These are phyloP conservation scores for Drosophila kurseongensis DNA, from an alignment of 1,140 invertebrate genomes.

Conservation along the genomic window DNA sequence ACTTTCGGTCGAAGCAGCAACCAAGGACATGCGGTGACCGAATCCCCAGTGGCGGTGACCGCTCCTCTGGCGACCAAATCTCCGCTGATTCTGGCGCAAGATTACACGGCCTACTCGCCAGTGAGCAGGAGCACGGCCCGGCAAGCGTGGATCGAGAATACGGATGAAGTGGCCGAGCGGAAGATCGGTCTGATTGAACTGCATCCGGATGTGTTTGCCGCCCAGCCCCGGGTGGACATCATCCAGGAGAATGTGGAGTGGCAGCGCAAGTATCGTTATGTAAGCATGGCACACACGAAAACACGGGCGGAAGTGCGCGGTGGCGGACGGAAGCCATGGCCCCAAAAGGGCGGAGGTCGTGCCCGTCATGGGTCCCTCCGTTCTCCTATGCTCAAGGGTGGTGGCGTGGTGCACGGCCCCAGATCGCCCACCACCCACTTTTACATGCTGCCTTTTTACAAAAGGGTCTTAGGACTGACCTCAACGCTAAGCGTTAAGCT, in stretches of 20 bases:
- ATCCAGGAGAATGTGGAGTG: constrained; percentile 95
- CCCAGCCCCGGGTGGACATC: constrained; percentile 94
- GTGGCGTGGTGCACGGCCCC: constrained; percentile 95
- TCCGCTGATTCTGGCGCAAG: constrained; percentile 62
- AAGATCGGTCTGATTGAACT: constrained; percentile 94
- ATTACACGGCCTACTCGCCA: constrained; percentile 52
- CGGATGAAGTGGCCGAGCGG: constrained; percentile 91
- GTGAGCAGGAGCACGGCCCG: constrained; percentile 80
- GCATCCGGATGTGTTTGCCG: constrained; percentile 94
- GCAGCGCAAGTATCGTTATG: constrained; percentile 93
- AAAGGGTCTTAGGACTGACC: constrained; percentile 91
- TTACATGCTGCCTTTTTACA: constrained; percentile 94
- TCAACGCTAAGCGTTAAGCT: constrained; percentile 95
- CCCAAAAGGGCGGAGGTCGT: constrained; percentile 95
- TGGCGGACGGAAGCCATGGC: constrained; percentile 96
- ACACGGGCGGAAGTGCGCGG: constrained; percentile 93
- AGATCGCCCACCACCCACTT: constrained; percentile 94
- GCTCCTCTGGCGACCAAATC: constrained; percentile 2
- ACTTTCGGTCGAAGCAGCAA: constrained; percentile 37
- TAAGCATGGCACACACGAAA: constrained; percentile 90
- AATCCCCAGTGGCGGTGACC: not conserved
- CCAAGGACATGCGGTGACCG: constrained; percentile 1
- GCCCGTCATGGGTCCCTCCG: constrained; percentile 96
- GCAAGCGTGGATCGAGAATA: constrained; percentile 96
- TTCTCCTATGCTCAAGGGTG: constrained; percentile 93